phyloP scores from a whole-genome alignment of 2,113 vertebrate genomes.

The Perca flavescens region DNA sequence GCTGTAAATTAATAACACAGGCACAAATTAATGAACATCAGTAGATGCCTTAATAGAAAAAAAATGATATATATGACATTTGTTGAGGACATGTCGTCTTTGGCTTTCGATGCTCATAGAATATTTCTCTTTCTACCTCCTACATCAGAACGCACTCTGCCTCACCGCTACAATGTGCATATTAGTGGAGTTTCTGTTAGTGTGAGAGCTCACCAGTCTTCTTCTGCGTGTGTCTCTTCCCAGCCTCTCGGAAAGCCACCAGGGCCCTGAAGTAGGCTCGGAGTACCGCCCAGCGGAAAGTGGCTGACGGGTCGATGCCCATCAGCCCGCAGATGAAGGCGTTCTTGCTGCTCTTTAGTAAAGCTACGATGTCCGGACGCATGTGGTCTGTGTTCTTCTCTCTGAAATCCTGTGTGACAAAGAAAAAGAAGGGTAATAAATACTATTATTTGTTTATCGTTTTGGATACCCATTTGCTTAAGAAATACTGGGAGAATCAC shows the following conservation, averaged over 20 bases:
- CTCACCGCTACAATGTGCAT: not conserved
- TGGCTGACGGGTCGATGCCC: conserved; percentile 93
- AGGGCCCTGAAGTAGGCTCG: conserved; percentile 95
- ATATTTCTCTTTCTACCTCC: not conserved
- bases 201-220: conserved; percentile 88
- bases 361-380: conserved; percentile 96
- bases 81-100: not conserved
- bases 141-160: not conserved
- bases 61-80: not conserved
- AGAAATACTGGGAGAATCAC: too few species aligned
- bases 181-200: not conserved
- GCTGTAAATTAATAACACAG: not conserved
- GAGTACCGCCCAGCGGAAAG: conserved; percentile 97
- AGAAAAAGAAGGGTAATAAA: not conserved
- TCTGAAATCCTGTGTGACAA: conserved; percentile 90
- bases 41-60: not conserved
- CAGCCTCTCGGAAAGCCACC: conserved; percentile 93
- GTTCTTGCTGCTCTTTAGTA: conserved; percentile 95
- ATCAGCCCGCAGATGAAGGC: conserved; percentile 96
- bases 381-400: conserved; percentile 99
- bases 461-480: not conserved
- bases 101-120: not conserved
- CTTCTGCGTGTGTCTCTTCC: conserved; percentile 88
- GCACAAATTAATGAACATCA: not conserved
- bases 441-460: not conserved